phyloP scores from a whole-genome alignment of 1,140 invertebrate species.

The Carcinoscorpius rotundicauda region DNA sequence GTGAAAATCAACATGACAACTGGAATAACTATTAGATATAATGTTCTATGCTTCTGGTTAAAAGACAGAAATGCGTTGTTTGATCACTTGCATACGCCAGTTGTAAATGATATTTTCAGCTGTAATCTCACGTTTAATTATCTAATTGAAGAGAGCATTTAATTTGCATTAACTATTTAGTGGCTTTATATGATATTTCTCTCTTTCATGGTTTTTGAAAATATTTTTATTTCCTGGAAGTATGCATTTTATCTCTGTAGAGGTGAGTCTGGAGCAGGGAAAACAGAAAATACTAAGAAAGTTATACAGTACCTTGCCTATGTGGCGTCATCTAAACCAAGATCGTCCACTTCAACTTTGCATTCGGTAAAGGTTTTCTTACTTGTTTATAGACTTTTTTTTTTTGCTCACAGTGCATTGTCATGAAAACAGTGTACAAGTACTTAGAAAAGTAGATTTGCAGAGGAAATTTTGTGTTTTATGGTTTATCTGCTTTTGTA shows the following conservation, averaged over 20 bases:
- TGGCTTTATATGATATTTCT: neutral
- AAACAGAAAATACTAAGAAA: constrained; percentile 99
- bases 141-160: neutral
- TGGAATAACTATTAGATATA: too few relatives aligned
- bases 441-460: too few relatives aligned
- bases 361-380: constrained; percentile 55
- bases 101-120: neutral
- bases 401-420: too few relatives aligned
- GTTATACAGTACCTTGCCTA: constrained; percentile 99
- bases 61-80: neutral
- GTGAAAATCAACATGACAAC: too few relatives aligned
- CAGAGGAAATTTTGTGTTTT: too few relatives aligned
- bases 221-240: neutral
- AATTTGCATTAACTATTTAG: neutral
- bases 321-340: constrained; percentile 88
- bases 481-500: too few relatives aligned
- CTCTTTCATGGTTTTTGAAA: neutral
- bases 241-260: constrained; percentile 26
- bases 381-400: too few relatives aligned
- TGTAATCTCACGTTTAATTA: neutral
- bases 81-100: neutral
- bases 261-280: constrained; percentile 99
- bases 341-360: constrained; percentile 37
- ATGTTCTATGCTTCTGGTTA: too few relatives aligned
- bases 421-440: too few relatives aligned